Evolutionary conservation across 1,140 invertebrate species (phyloP), one percentile per base, ranked within the genome.

Genomic region (Drosophila melanogaster): DNA sequence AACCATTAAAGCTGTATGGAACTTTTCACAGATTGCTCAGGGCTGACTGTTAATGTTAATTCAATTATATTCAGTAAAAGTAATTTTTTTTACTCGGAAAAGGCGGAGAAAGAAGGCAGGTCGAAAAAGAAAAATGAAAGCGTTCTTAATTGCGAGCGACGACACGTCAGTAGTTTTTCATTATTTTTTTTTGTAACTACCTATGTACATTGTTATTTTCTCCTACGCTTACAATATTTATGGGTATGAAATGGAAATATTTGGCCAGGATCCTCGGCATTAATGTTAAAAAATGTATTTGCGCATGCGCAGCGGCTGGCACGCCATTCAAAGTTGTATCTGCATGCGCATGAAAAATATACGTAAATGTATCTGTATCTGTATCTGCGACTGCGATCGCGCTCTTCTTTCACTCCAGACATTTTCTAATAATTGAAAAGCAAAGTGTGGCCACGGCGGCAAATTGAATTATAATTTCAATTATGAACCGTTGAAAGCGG

Each of bases 381-480:
- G 69, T 81, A 81, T 78, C 78, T 87, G 79, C 77, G 51, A 61
- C 74, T 86, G 24, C 33, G 50, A 67, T 72, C 50, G 53, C 69
- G 22, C 35, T 19, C 62, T 37, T 61, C 73, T 57, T 56, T 56
- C 41, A 46, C 56, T 33, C 15, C 65, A 61, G 30, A 49, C 56
- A 77, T 55, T 86, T 87, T 86, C 83, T 79, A 86, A 87, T 86
- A 86, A 86, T 86, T 86, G 83, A 86, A 86, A 87, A 86, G 70
- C 76, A 83, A 87, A 86, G 83, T 76, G 75, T 72, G 66, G 79
- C 73, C 65, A 56, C 22, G 50, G 55, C 76, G 15, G 54, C 66
- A 86, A 86, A 86, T 86, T 86, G 83, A 83, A 86, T 86, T 86
- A 86, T 87, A 89, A 87, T 86, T 86, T 86, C 83, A 86, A 86